Evolutionary conservation across 2,113 vertebrate species (phyloP).

Genomic region (Pterocles gutturalis): DNA sequence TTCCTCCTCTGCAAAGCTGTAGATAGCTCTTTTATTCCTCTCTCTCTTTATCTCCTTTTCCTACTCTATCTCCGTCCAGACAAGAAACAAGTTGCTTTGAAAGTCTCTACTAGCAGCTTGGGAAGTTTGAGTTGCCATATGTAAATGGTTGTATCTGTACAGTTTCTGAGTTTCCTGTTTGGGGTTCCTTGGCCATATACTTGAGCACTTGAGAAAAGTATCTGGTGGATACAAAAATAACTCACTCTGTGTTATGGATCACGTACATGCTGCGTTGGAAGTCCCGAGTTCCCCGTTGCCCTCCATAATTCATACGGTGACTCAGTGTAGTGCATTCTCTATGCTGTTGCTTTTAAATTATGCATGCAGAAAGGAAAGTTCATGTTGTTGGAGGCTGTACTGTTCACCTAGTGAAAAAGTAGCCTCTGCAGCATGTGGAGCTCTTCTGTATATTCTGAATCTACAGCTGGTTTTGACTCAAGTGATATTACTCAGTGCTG

Average conservation of each 20-base stretch:
- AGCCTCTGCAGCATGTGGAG: background rate
- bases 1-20: background rate
- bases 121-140: background rate
- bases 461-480: background rate
- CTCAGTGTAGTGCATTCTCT: constrained; percentile 38
- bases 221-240: constrained; percentile 10
- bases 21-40: background rate
- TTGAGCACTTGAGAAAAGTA: background rate
- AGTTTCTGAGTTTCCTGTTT: background rate
- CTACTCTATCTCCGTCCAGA: background rate
- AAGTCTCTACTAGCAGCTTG: background rate
- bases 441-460: background rate
- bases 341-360: constrained; percentile 67
- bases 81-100: background rate
- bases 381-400: constrained; percentile 28
- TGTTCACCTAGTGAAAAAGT: background rate
- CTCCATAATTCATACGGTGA: constrained; percentile 60
- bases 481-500: background rate
- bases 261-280: background rate
- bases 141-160: background rate
- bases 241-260: background rate
- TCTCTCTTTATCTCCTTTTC: background rate
- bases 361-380: constrained; percentile 42
- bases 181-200: background rate
- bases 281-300: background rate